Conservation (phyloP, 2,888 invertebrate genomes). For the Eupithecia insigniata region DNA sequence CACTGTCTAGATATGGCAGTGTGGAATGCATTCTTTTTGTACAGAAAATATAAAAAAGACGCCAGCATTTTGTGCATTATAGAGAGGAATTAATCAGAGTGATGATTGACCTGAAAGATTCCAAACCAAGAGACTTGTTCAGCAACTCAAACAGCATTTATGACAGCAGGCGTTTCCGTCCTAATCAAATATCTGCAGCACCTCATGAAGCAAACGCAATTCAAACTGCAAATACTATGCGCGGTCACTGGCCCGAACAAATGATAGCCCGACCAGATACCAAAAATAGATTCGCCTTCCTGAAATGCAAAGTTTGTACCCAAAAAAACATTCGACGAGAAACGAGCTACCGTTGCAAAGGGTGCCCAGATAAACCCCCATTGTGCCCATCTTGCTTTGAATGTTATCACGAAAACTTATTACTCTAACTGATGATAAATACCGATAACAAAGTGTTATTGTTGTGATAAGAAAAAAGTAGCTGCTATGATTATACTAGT, state of each 20-base stretch:
- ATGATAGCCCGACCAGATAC: conserved; percentile 24
- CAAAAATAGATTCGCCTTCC: conserved; percentile 19
- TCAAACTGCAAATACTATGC: too few species aligned
- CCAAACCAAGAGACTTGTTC: conserved; percentile 19
- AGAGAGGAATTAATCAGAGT: conserved; percentile 28
- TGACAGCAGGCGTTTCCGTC: conserved; percentile 25
- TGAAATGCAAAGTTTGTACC: conserved; percentile 43
- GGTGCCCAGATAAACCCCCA: conserved; percentile 26
- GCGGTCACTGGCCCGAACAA: conserved; percentile 42
- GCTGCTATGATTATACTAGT: background rate
- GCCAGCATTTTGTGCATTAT: conserved; percentile 19
- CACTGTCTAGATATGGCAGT: too few species aligned
- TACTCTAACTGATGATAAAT: conserved; percentile 9
- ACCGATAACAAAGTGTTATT: conserved; percentile 3
- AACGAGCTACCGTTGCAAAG: conserved; percentile 38
- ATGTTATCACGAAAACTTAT: conserved; percentile 15
- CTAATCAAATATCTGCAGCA: conserved; percentile 17
- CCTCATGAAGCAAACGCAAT: too few species aligned
- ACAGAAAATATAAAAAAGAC: too few species aligned
- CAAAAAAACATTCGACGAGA: conserved; percentile 37
- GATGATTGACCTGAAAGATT: conserved; percentile 22
- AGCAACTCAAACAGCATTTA: conserved; percentile 21
- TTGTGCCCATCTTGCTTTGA: conserved; percentile 19
- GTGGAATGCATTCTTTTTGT: too few species aligned
- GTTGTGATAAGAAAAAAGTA: conserved; percentile 10